Base-by-base conservation (phyloP, 2,797 vertebrate species). In the Linurgus olivaceus region DNA sequence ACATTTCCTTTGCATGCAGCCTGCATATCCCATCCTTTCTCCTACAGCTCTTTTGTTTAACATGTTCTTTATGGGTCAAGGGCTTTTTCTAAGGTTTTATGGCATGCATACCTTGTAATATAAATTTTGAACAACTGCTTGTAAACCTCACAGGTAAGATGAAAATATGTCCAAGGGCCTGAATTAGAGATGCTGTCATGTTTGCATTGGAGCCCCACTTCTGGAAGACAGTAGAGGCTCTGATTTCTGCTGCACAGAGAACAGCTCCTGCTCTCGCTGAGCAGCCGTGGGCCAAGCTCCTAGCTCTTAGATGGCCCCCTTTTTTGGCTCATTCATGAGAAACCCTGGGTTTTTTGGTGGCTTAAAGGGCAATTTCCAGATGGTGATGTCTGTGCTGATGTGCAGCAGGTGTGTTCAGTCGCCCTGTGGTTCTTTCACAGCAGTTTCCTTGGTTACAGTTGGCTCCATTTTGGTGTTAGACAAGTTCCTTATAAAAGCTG, bases 381-480 rank as follows among this genome's bases (percentile, higher is more conserved):
- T 85, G 63, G 58, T 57, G 77, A 11, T 28, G 13, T 25, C 51
- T 72, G 45, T 80, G 72, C 62, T 84, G 81, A 33, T 26, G 1
- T 4, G 2, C 63, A 37, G 77, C 8, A 4, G 67, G 52, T 77
- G 42, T 35, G 61, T 71, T 94, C 48, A 5, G 26, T 57, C 71
- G 48, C 72, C 62, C 68, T 54, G 57, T 59, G 59, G 37, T 79
- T 89, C 50, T 85, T 92, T 85, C 42, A 5, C 57, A 80, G 87
- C 47, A 26, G 93, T 94, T 93, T 96, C 91, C 93, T 87, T 61
- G 93, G 92, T 77, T 90, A 88, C 82, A 72, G 20, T 11, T 25
- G 33, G 20, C 54, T 93, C 47, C 3, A 1, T 37, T 66, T 38
- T 76, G 62, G 52, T 58, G 42, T 61, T 63, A 20, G 55, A 19